Evolutionary conservation across 2,113 vertebrate genomes (phyloP), one percentile per base, ranked within the genome.

Genomic region (Dunckerocampus dactyliophorus): DNA sequence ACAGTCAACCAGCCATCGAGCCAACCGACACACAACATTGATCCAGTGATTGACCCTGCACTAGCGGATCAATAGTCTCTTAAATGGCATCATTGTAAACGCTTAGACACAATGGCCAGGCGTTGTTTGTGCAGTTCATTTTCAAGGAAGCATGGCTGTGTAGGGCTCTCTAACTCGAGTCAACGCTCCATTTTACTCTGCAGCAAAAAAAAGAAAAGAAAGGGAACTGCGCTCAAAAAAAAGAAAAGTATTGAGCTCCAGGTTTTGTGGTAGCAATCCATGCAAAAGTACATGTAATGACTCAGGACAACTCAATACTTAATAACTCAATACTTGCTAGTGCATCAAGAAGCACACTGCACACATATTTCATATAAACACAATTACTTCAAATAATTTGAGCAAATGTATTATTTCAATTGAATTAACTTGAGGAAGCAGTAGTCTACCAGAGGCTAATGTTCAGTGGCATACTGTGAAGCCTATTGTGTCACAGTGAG

Each of bases 21-120:
- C 77, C 59, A 47, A 63, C 76, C 69, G 60, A 52, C 69, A 71
- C 78, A 82, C 66, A 77, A 60, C 72, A 88, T 85, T 79, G 87
- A 89, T 88, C 79, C 73, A 75, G 51, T 81, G 81, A 90, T 87
- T 90, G 87, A 90, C 89, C 87, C 86, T 79, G 80, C 75, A 76
- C 82, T 62, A 77, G 63, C 22, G 64, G 80, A 89, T 90, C 89
- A 78, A 91, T 91, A 85, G 69, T 54, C 79, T 79, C 81, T 89
- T 88, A 87, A 90, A 89, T 82, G 87, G 77, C 84, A 82, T 83
- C 77, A 83, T 89, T 87, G 77, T 87, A 82, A 80, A 76, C 54
- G 80, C 77, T 85, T 82, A 82, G 67, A 68, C 71, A 87, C 82
- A 85, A 87, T 80, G 71, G 81, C 73, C 67, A 61, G 69, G 62